A percentile compares a stretch with the other conserved stretches of the same genome.
phyloP scores from a whole-genome alignment of 2,113 vertebrate genomes.

The Embiotoca jacksoni region DNA sequence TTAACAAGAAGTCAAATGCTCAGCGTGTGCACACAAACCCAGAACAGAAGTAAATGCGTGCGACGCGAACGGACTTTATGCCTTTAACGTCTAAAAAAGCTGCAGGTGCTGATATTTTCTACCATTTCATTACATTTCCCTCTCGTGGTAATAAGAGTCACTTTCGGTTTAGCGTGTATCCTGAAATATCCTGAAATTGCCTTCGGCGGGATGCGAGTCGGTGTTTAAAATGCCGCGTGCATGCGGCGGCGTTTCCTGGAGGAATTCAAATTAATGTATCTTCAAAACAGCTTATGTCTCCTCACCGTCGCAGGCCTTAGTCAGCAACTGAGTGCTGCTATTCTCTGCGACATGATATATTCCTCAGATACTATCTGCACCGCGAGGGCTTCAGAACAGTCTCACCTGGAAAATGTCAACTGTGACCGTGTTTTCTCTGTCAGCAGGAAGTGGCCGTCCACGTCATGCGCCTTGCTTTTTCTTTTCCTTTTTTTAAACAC shows the following conservation, averaged over 20 bases:
- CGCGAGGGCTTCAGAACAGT: slow-evolving; percentile 32
- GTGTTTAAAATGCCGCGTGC: slow-evolving; percentile 54
- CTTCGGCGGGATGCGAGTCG: slow-evolving; percentile 31
- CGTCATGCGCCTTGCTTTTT: neutral
- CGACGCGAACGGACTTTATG: too few species aligned
- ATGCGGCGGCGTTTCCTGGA: slow-evolving; percentile 43
- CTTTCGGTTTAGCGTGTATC: neutral
- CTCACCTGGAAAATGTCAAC: slow-evolving; percentile 64
- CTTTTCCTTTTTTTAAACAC: too few species aligned
- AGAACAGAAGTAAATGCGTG: too few species aligned
- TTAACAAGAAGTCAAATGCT: too few species aligned
- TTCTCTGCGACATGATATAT: slow-evolving; percentile 38
- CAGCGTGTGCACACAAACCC: too few species aligned
- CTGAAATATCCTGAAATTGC: slow-evolving; percentile 26
- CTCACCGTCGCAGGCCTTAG: slow-evolving; percentile 50
- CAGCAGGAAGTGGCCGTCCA: slow-evolving; percentile 29
- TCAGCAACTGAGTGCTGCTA: slow-evolving; percentile 49
- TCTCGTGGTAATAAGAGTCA: slow-evolving; percentile 1
- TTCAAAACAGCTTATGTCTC: slow-evolving; percentile 49
- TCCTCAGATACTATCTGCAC: slow-evolving; percentile 54
- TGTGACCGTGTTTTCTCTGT: slow-evolving; percentile 40
- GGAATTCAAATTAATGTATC: slow-evolving; percentile 60
- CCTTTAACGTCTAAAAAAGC: too few species aligned
- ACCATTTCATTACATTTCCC: too few species aligned
- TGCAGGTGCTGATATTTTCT: too few species aligned